These are phyloP conservation scores for Corydoras maculifer DNA, from an alignment of 2,113 vertebrate species.

Conservation along the genomic window DNA sequence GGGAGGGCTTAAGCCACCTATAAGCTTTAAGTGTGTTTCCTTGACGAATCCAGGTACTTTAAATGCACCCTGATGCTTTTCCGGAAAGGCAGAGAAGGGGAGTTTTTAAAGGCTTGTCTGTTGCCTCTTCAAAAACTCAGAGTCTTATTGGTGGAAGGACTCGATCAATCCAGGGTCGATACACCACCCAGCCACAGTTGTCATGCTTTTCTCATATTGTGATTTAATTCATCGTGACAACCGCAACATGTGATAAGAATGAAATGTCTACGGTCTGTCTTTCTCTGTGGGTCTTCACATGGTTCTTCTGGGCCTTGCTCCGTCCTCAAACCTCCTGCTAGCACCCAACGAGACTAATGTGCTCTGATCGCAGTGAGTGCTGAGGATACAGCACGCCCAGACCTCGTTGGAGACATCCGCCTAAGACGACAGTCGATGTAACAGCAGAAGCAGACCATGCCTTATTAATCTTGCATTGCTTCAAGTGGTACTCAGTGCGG, in stretches of 20 bases:
- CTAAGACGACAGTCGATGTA: constrained; percentile 12
- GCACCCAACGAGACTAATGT: constrained; percentile 3
- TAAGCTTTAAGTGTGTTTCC: not conserved
- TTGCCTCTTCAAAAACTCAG: too few relatives aligned
- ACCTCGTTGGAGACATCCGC: constrained; percentile 8
- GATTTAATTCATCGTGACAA: constrained; percentile 15
- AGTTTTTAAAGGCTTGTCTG: not conserved
- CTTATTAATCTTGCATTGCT: constrained; percentile 43
- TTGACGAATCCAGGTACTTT: constrained; percentile 16
- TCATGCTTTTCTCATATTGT: constrained; percentile 22
- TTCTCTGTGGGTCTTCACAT: not conserved
- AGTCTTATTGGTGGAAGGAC: too few relatives aligned
- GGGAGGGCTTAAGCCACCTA: not conserved
- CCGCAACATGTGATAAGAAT: constrained; percentile 25
- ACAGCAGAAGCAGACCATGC: constrained; percentile 21
- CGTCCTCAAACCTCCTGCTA: constrained; percentile 17
- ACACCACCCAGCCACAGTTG: constrained; percentile 1
- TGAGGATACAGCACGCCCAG: not conserved
- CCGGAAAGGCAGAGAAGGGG: not conserved
- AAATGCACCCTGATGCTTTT: constrained; percentile 4
- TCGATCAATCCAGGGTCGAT: not conserved
- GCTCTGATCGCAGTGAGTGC: not conserved
- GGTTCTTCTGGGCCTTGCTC: constrained; percentile 13
- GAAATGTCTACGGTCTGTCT: constrained; percentile 1
- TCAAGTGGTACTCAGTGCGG: constrained; percentile 31